Evolutionary conservation across 1,140 invertebrate species (phyloP), one percentile per base, ranked within the genome.

Genomic region (Bombus turneri): DNA sequence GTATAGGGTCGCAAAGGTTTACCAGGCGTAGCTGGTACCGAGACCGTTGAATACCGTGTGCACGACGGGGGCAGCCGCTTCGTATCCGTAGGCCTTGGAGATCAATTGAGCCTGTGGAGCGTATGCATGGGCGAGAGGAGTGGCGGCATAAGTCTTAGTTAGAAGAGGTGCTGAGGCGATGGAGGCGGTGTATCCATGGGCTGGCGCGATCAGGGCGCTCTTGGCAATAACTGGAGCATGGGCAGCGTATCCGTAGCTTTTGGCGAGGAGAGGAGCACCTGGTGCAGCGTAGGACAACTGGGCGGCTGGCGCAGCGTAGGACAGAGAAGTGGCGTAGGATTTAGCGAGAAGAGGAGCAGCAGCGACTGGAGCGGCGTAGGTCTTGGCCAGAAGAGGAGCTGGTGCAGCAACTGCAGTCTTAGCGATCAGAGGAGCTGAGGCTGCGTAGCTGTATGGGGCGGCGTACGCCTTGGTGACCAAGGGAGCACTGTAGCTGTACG

Each of bases 11-110:
- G 31, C 13, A 28, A 53, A 53, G 10, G 6, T 89, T 91, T 95
- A 95, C 91, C 95, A 95, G 78, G 95, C 88, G 87, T 95, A 95
- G 81, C 94, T 95, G 78, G 95, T 91, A 74, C 95, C 95, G 74
- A 95, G 91, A 68, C 95, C 95, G 34, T 90, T 92, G 86, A 95
- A 95, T 47, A 93, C 91, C 83, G 95, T 92, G 88, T 95, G 95
- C 1, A 85, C 87, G 10, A 91, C 68, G 25, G 88, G 79, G 8
- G 88, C 75, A 34, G 87, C 76, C 0, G 84, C 64, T 59, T 59
- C 73, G 31, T 78, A 78, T 18, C 39, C 59, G 31, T 78, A 78
- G 15, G 87, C 31, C 72, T 91, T 91, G 66, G 88, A 68, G 39
- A 86, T 28, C 10, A 91, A 0, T 5, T 84, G 88, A 5, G 86